Evolutionary conservation across 2,797 vertebrate genomes (phyloP).

Genomic region (Hipposideros larvatus): DNA sequence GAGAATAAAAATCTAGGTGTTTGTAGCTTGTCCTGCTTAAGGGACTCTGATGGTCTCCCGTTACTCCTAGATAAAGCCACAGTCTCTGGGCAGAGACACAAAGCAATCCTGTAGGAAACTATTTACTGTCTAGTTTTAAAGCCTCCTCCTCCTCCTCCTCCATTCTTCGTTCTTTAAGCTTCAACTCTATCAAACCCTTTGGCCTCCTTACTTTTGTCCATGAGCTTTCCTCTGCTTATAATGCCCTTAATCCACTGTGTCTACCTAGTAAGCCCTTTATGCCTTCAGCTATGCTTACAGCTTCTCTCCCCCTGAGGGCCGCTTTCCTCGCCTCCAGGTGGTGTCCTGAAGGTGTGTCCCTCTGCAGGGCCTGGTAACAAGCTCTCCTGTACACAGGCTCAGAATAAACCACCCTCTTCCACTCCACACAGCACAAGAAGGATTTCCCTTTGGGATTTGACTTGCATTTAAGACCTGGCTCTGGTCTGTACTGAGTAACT

Average conservation of each 20-base stretch:
- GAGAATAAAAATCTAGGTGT: background rate
- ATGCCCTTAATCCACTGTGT: background rate
- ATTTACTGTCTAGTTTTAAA: background rate
- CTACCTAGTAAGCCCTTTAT: background rate
- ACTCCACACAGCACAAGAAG: background rate
- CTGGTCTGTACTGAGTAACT: background rate
- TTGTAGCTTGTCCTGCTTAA: background rate
- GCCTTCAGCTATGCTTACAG: background rate
- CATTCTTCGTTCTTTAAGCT: background rate
- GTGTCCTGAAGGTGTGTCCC: accelerated
- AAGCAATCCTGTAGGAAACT: background rate
- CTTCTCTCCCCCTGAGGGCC: accelerated
- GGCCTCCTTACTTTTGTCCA: background rate
- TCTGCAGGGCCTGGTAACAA: background rate
- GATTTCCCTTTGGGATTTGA: background rate
- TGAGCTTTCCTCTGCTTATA: background rate
- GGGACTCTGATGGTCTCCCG: background rate
- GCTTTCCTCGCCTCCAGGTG: background rate
- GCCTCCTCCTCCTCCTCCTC: too few relatives aligned
- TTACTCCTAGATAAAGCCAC: background rate
- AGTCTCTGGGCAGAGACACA: background rate
- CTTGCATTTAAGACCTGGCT: conserved; percentile 28
- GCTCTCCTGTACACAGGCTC: background rate
- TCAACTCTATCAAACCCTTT: background rate
- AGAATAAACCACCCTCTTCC: background rate